phyloP scores from a whole-genome alignment of 2,888 invertebrate genomes.

The Morpho helenor region DNA sequence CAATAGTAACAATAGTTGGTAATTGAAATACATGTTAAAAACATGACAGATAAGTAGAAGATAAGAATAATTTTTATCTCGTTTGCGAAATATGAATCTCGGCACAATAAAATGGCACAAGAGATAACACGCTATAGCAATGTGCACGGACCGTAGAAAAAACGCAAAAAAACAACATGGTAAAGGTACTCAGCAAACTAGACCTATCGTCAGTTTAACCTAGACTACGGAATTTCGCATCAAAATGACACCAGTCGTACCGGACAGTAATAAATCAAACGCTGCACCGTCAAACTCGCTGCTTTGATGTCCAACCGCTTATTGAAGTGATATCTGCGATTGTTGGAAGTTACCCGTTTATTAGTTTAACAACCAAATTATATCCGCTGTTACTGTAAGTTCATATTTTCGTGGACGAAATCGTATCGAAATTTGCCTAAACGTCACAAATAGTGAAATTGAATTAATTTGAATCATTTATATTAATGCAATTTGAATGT shows the following conservation, averaged over 20 bases:
- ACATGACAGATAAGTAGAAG: too few relatives aligned
- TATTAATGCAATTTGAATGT: too few relatives aligned
- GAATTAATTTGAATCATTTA: too few relatives aligned
- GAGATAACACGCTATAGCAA: too few relatives aligned
- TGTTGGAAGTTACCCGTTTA: constrained; percentile 6
- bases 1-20: too few relatives aligned
- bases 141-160: too few relatives aligned
- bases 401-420: not conserved
- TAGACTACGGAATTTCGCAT: constrained; percentile 18
- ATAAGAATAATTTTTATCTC: too few relatives aligned
- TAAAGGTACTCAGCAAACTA: constrained; percentile 6
- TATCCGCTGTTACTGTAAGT: not conserved
- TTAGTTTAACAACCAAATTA: constrained; percentile 6
- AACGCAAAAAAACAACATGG: not conserved
- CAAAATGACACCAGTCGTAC: constrained; percentile 24
- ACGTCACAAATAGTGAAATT: too few relatives aligned
- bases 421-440: not conserved
- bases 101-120: too few relatives aligned
- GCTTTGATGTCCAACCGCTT: constrained; percentile 31
- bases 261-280: constrained; percentile 43
- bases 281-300: constrained; percentile 25
- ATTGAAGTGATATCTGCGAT: constrained; percentile 18
- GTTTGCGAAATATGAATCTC: too few relatives aligned
- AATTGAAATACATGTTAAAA: too few relatives aligned
- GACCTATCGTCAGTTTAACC: constrained; percentile 1